Base-by-base conservation (phyloP, 2,888 invertebrate genomes). In the Brachyopa scutellaris region DNA sequence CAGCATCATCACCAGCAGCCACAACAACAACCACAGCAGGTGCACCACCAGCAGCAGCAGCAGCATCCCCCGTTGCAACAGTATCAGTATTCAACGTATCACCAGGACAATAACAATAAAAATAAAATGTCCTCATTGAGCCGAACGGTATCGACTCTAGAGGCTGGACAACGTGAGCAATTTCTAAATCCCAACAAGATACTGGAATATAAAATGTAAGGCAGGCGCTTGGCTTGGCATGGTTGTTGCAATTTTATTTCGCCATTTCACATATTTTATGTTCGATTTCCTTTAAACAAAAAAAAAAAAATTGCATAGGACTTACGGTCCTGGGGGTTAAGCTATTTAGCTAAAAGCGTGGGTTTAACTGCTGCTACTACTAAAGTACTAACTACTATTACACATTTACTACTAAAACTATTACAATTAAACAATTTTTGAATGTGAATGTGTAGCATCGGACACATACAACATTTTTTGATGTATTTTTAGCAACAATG, bases 191-290 rank as follows among this genome's bases (percentile, higher is more conserved):
- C 90, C 84, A 89, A 89, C 85, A 89, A 90, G 87, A 90, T 90
- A 83, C 88, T 90, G 85, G 90, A 90, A 86, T 89, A 90, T 84
- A 90, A 90, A 86, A 90, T 90, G 90, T 90, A 90, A 90, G 89
- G 87, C 86, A 88, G n/a, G 15, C 2, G 33, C 19, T 2, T 2
- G 9, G 64, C 23, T 23, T 45, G 2, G 1, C 8, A 57, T 1
- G 17, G 33, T 19, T 45, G 11, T 57, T 45, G 23, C 13, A 15
- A 15, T 31, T 40, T 13, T 40, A 26, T 26, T 26, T 6, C 6
- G 26, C 26, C 6, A n/a, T n/a, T 3, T 26, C 26, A n/a, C 15
- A 15, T 47, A 15, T 55, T 55, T 33, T 21, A 33, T 13, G 23
- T 61, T 45, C 17, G 45, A 40, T 42, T 40, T 40, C 7, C 2